Percentiles rank a stretch among this genome's conserved stretches.
These are phyloP conservation scores for Drosophila punjabiensis DNA, from an alignment of 1,140 invertebrate species.

Conservation along the genomic window DNA sequence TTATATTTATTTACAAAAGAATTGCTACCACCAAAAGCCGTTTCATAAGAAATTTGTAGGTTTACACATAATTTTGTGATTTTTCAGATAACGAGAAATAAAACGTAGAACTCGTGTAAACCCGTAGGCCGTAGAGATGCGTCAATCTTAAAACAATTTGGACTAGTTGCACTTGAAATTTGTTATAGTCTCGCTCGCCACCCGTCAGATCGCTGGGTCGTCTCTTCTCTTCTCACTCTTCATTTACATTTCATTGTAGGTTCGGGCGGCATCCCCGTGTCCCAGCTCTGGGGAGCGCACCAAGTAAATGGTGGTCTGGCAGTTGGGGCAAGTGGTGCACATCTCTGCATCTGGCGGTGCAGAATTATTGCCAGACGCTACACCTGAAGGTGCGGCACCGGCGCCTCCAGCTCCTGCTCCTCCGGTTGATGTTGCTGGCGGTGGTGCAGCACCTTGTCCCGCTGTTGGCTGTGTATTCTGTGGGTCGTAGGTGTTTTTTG, in stretches of 20 bases:
- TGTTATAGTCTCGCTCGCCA: constrained; percentile 12
- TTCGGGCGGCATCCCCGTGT: constrained; percentile 55
- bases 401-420: constrained; percentile 1
- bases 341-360: constrained; percentile 63
- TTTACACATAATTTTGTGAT: constrained; percentile 2
- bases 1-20: background rate
- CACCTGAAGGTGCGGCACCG: background rate
- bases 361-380: constrained; percentile 11
- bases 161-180: constrained; percentile 20
- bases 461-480: constrained; percentile 35
- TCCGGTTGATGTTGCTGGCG: background rate
- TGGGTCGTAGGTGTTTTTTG: constrained; percentile 12
- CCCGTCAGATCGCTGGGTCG: background rate
- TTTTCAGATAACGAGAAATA: background rate
- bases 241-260: constrained; percentile 41
- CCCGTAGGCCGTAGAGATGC: background rate
- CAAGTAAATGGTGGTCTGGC: constrained; percentile 79
- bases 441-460: background rate
- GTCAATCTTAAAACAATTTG: constrained; percentile 1
- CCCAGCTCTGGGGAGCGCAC: constrained; percentile 70
- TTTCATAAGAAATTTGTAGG: background rate
- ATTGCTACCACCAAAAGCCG: background rate
- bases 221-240: background rate
- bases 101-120: background rate
- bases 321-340: constrained; percentile 83